These are phyloP conservation scores for Sakesphorus luctuosus DNA, from an alignment of 2,113 vertebrate species.

Conservation along the genomic window DNA sequence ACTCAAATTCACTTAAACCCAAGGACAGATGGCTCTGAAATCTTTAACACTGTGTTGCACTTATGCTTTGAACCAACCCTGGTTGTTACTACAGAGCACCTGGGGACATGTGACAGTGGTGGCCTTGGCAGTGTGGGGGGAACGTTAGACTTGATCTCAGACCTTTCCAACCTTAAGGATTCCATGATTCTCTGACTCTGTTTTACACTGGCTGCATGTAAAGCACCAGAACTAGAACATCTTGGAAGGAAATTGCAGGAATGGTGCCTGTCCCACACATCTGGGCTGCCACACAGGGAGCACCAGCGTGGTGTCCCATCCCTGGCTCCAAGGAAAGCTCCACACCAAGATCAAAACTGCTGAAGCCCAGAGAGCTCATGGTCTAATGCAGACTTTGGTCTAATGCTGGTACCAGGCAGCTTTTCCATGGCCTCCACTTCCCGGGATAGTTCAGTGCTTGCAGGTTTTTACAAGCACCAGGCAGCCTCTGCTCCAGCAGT, in stretches of 20 bases:
- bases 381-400: not conserved
- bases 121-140: not conserved
- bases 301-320: accelerated
- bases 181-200: not conserved
- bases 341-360: not conserved
- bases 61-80: not conserved
- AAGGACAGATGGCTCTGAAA: not conserved
- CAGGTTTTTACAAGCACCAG: not conserved
- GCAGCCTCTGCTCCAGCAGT: not conserved
- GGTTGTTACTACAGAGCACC: not conserved
- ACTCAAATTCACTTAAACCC: not conserved
- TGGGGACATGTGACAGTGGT: not conserved
- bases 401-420: not conserved
- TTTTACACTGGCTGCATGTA: not conserved
- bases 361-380: accelerated
- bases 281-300: not conserved
- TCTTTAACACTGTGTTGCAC: not conserved
- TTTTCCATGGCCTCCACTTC: not conserved
- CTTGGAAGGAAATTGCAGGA: not conserved
- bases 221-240: accelerated
- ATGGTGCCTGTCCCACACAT: accelerated
- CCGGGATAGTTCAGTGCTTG: not conserved
- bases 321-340: not conserved
- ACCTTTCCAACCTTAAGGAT: not conserved
- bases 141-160: accelerated